These are phyloP conservation scores for Parnassius smintheus DNA, from an alignment of 2,888 invertebrate species.

Conservation along the genomic window DNA sequence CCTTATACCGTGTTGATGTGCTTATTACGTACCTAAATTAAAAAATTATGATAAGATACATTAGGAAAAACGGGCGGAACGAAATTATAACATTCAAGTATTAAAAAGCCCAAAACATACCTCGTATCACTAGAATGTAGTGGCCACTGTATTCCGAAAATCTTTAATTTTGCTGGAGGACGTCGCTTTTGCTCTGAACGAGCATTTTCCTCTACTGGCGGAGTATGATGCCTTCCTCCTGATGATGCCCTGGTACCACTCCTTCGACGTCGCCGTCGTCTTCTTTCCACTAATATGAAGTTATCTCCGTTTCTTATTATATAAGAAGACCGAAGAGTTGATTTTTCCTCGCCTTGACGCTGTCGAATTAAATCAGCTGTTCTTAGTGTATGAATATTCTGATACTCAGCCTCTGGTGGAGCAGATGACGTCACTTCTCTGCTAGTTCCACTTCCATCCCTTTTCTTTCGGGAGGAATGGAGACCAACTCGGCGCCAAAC, in stretches of 20 bases:
- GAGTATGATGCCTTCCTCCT: slow-evolving; percentile 70
- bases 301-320: slow-evolving; percentile 78
- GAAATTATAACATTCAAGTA: too few relatives aligned
- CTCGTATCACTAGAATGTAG: slow-evolving; percentile 76
- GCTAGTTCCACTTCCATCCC: slow-evolving; percentile 78
- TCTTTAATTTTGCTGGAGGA: slow-evolving; percentile 73
- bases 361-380: slow-evolving; percentile 78
- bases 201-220: slow-evolving; percentile 67
- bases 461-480: slow-evolving; percentile 81
- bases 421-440: slow-evolving; percentile 64
- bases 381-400: slow-evolving; percentile 74
- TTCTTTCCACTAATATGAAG: slow-evolving; percentile 73
- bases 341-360: slow-evolving; percentile 75
- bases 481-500: slow-evolving; percentile 81
- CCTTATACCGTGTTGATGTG: too few relatives aligned
- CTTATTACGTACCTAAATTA: too few relatives aligned
- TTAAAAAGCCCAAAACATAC: slow-evolving; percentile 40
- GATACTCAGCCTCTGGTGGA: slow-evolving; percentile 73
- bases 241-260: slow-evolving; percentile 75
- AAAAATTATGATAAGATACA: too few relatives aligned
- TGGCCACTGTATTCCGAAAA: slow-evolving; percentile 79
- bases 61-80: too few relatives aligned
- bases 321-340: slow-evolving; percentile 74
- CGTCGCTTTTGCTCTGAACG: slow-evolving; percentile 71
- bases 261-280: slow-evolving; percentile 68